Percentiles rank a stretch among this genome's conserved stretches.
Evolutionary conservation across 2,888 invertebrate species (phyloP).

Genomic region (Gastrophysa polygoni): DNA sequence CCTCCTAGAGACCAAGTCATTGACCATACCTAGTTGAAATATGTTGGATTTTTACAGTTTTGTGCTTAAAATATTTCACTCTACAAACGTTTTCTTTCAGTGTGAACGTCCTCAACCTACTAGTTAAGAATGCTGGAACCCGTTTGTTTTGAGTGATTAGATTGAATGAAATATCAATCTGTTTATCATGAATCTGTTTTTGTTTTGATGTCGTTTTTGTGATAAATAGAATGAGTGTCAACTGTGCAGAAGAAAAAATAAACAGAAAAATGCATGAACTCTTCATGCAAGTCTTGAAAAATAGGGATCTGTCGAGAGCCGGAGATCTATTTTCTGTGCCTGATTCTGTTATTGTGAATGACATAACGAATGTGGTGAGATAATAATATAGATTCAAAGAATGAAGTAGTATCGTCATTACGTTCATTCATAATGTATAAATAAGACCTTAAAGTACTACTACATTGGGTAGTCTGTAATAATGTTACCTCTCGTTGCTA

Average conservation of each 20-base stretch:
- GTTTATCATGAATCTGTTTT: not conserved
- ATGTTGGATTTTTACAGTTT: slow-evolving; percentile 39
- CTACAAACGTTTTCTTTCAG: slow-evolving; percentile 22
- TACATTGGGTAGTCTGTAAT: too few species aligned
- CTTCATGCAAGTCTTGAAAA: slow-evolving; percentile 86
- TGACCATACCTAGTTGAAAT: slow-evolving; percentile 35
- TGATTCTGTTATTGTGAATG: slow-evolving; percentile 84
- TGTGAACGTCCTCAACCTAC: slow-evolving; percentile 1
- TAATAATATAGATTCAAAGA: not conserved
- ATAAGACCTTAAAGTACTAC: too few species aligned
- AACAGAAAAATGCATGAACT: slow-evolving; percentile 82
- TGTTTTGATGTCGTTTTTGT: slow-evolving; percentile 12
- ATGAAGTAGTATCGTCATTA: not conserved
- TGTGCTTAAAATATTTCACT: slow-evolving; percentile 26
- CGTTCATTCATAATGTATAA: too few species aligned
- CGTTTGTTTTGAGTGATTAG: not conserved
- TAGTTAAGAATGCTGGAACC: not conserved
- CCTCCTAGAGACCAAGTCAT: slow-evolving; percentile 27
- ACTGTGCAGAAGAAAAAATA: slow-evolving; percentile 40
- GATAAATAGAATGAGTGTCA: slow-evolving; percentile 36
- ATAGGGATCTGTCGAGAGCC: slow-evolving; percentile 87
- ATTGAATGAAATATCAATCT: not conserved
- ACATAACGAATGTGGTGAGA: slow-evolving; percentile 82
- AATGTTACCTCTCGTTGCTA: too few species aligned
- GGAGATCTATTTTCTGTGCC: slow-evolving; percentile 90